Conservation (phyloP, 2,113 vertebrate species). For the Mystacornis crossleyi region DNA sequence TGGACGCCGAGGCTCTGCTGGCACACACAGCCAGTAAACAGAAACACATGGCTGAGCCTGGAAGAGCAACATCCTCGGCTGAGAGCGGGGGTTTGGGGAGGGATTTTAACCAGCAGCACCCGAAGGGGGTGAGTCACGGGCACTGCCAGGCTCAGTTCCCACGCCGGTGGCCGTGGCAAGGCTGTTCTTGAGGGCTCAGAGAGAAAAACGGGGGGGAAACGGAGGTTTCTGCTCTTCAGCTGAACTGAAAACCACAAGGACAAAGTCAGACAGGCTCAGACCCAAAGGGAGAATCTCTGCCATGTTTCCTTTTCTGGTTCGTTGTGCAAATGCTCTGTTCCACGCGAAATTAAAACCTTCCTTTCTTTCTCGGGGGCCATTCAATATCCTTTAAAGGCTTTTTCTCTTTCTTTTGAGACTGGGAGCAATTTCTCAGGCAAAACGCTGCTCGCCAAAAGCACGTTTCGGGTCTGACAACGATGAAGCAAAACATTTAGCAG, state of each 20-base stretch:
- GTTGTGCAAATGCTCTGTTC: background rate
- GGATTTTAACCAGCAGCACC: background rate
- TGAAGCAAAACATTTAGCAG: background rate
- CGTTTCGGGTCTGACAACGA: background rate
- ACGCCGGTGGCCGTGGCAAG: fast-evolving
- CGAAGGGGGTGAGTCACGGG: background rate
- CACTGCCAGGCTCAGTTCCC: background rate
- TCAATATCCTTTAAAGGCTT: background rate
- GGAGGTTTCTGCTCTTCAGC: background rate
- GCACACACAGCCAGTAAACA: background rate
- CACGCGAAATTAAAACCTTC: background rate
- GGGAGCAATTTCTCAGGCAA: background rate
- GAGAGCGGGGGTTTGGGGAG: background rate
- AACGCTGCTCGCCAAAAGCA: background rate
- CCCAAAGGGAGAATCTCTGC: background rate
- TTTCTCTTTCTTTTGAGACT: background rate
- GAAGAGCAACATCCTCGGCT: background rate
- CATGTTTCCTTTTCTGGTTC: background rate
- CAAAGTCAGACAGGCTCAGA: background rate
- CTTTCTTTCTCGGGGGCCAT: background rate
- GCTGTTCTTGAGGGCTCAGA: background rate
- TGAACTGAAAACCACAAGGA: background rate
- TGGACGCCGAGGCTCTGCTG: background rate
- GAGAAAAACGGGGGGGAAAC: fast-evolving
- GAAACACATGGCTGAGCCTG: conserved; percentile 27